Evolutionary conservation across 2,888 invertebrate species (phyloP), one percentile per base, ranked within the genome.

Genomic region (Stramonita haemastoma): DNA sequence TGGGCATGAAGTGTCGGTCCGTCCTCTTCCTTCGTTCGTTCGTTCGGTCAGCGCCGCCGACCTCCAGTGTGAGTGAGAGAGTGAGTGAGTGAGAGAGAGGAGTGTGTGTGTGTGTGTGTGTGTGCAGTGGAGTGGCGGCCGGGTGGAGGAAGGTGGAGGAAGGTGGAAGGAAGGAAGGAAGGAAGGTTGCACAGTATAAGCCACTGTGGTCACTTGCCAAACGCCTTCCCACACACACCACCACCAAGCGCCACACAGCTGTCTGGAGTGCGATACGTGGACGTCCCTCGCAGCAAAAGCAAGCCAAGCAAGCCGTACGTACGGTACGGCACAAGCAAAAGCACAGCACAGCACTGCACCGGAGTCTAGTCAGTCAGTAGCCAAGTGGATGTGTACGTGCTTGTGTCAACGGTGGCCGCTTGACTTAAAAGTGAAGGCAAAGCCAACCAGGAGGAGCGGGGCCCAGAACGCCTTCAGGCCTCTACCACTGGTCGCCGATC

Each of bases 311-410:
- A 86, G 32, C 60, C 57, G 57, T 66, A n/a, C n/a, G n/a, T n/a
- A n/a, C n/a, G n/a, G n/a, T n/a, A 86, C 86, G 60, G 66, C 86
- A 86, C 86, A 86, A 46, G 46, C n/a, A n/a, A n/a, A n/a, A n/a
- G 32, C 56, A 84, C 84, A 29, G 57, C 60, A 57, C 86, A 29
- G 22, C 29, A 77, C 77, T 36, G 34, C 56, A 46, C 56, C 22
- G n/a, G 17, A 60, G 56, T n/a, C n/a, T n/a, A n/a, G n/a, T n/a
- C 66, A 13, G 60, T 87, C 81, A 29, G 36, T 83, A 22, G 36
- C 81, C 81, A 83, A 46, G 87, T 73, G 87, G 79, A 56, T 85
- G 89, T 73, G 84, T 89, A 89, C 88, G 66, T 88, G 88, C 66
- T 66, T 84, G 29, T 89, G 84, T 89, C 73, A 83, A 85, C 85